Base-by-base conservation (phyloP, 2,888 invertebrate genomes). In the Hirtodrosophila histrioides region DNA sequence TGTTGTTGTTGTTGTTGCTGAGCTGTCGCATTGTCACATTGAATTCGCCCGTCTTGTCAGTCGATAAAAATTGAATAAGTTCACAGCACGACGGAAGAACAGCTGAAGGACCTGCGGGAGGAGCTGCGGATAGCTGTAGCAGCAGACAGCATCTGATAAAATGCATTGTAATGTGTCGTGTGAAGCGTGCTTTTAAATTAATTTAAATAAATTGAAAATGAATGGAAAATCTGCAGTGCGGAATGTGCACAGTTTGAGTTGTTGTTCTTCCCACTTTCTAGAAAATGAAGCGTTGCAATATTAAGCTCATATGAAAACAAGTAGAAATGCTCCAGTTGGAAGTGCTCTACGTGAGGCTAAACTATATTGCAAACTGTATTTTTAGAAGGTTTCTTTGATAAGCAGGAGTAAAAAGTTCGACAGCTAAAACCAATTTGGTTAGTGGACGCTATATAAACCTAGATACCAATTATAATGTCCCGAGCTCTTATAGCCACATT, bases 121-220 rank as follows among this genome's bases (percentile, higher is more conserved):
- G 4, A 35, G 36, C 12, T 4, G 11, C 8, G 7, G 8, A 12
- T 43, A 44, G 24, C 41, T 7, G 27, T 17, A 9, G 23, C 4
- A 17, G 29, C 50, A 39, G 58, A 44, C 58, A 41, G 56, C 63
- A 39, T 55, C 68, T 69, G 71, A 75, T 69, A 64, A 31, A 63
- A 65, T 78, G 75, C 62, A 66, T 57, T 50, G 72, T 61, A 60
- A 69, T 66, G 50, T 64, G 77, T 72, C 75, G 69, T 62, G 53
- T 50, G 53, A 58, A 61, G 75, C 58, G 44, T 58, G 69, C 55
- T 54, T 62, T 61, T 53, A 76, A 81, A 81, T 79, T 73, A 77
- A 82, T 83, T 78, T 69, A 65, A 80, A 80, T 75, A 80, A 79
- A 81, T 80, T 70, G 81, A 78, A 73, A 78, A 68, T 63, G 58